A percentile compares a stretch with the other conserved stretches of the same genome.
phyloP scores from a whole-genome alignment of 1,140 invertebrate genomes.

The Drosophila bipectinata region DNA sequence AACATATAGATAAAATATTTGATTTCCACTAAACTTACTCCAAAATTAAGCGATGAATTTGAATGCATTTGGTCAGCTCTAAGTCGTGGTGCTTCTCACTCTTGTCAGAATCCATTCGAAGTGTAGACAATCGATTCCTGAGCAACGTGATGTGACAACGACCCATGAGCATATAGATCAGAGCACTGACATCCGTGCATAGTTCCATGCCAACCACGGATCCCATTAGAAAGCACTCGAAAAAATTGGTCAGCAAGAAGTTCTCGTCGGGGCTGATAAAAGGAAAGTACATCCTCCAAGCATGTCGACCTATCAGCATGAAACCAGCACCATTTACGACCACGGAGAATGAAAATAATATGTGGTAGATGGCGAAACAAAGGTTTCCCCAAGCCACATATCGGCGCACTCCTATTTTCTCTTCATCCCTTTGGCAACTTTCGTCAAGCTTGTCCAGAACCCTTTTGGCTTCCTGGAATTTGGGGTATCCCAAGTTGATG shows the following conservation, averaged over 20 bases:
- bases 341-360: constrained; percentile 16
- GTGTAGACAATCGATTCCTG: constrained; percentile 18
- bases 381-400: constrained; percentile 37
- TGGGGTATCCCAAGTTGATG: constrained; percentile 19
- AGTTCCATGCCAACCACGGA: constrained; percentile 38
- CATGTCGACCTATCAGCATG: constrained; percentile 11
- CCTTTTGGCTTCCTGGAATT: constrained; percentile 26
- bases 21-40: too few species aligned
- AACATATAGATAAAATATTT: too few species aligned
- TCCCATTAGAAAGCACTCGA: constrained; percentile 32
- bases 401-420: constrained; percentile 23
- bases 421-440: constrained; percentile 14
- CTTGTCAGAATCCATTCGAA: constrained; percentile 15
- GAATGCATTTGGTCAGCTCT: constrained; percentile 48
- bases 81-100: constrained; percentile 29
- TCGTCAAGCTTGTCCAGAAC: constrained; percentile 53
- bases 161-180: constrained; percentile 35
- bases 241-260: constrained; percentile 21
- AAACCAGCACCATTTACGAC: constrained; percentile 17
- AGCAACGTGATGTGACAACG: constrained; percentile 47
- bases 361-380: constrained; percentile 28
- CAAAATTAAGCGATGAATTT: constrained; percentile 39
- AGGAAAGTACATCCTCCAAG: constrained; percentile 60
- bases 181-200: constrained; percentile 49
- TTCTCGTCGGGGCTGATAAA: constrained; percentile 13